Evolutionary conservation across 1,140 invertebrate species (phyloP), one percentile per base, ranked within the genome.

Genomic region (Caenorhabditis tropicalis): DNA sequence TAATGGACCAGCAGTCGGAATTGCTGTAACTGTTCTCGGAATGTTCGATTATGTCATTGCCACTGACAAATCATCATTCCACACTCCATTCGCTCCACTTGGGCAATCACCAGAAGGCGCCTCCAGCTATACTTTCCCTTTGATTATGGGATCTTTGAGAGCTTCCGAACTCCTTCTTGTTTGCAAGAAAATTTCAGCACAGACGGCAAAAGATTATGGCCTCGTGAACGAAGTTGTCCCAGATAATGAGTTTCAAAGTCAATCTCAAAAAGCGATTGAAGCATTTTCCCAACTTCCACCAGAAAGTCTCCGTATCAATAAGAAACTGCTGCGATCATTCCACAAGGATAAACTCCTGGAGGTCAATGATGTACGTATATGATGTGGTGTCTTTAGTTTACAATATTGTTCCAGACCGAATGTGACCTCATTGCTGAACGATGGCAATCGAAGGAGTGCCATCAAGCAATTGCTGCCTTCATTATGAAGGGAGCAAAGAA

Each of bases 1-100:
- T 0, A 97, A 98, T 94, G 97, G 96, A 46, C 96, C 95, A 70
- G 96, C 96, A n/a, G 94, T 98, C 85, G 97, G 97, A 24, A 94
- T 98, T 87, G 94, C 94, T 70, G 94, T 94, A 0, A 98, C 96
- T 10, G 94, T 94, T 0, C 91, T 96, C 27, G 94, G 94, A 12
- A 92, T 98, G 0, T 98, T 94, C 93, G 97, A 99, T 93, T 93
- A 95, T 65, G 94, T 98, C 31, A 96, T 95, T 92, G 95, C 95
- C 51, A 94, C 94, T n/a, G 94, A 84, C 27, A 80, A 84, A 19
- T 60, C 96, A 19, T 95, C 94, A 87, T 96, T 98, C 91, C 93
- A 94, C 82, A 95, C 95, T 82, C 96, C 96, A 70, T 97, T 98
- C 91, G 93, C 94, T 39, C 92, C 93, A 85, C 91, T 97, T 36